Percentiles rank a stretch among this genome's conserved stretches.
phyloP scores from a whole-genome alignment of 2,113 vertebrate genomes.

The Nesoenas mayeri region DNA sequence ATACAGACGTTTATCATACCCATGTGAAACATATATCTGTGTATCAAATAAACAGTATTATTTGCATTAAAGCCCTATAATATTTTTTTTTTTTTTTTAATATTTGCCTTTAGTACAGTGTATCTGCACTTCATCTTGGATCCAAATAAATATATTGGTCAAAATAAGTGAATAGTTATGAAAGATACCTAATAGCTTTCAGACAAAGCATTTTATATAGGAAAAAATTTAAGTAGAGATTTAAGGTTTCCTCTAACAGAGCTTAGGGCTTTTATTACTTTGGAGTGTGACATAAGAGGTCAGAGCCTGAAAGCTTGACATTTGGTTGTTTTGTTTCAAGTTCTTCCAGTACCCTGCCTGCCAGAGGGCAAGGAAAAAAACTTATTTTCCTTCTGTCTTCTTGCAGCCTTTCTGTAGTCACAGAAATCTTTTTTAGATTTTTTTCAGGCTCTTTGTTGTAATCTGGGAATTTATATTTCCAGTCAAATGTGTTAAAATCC shows the following conservation, averaged over 20 bases:
- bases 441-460: not conserved
- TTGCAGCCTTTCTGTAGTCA: not conserved
- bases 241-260: not conserved
- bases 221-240: not conserved
- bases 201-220: not conserved
- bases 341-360: not conserved
- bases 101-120: not conserved
- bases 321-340: not conserved
- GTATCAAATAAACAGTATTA: not conserved
- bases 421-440: not conserved
- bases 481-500: not conserved
- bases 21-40: not conserved
- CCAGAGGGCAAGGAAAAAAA: not conserved
- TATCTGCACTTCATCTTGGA: not conserved
- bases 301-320: not conserved
- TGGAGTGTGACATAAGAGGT: not conserved
- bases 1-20: not conserved
- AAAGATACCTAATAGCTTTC: constrained; percentile 7
- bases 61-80: not conserved
- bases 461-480: not conserved
- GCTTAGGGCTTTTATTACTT: not conserved
- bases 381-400: not conserved
- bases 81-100: not conserved
- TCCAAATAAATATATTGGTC: not conserved
- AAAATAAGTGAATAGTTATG: not conserved